Base-by-base conservation (phyloP, 37 sponge, comb jelly and placozoan species). In the Hormiphora californensis region DNA sequence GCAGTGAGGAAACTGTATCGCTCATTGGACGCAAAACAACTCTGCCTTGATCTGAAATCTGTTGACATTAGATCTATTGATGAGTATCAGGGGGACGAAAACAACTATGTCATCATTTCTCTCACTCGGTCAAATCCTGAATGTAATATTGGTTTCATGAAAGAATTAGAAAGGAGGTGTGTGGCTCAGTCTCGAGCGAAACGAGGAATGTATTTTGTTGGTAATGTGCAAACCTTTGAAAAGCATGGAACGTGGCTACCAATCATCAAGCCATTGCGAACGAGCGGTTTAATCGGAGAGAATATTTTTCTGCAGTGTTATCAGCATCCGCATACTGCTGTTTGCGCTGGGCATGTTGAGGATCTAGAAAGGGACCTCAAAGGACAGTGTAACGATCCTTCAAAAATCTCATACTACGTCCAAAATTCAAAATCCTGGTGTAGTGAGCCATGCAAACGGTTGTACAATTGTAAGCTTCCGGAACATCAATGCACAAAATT, bases 81-180 rank as follows among this genome's bases (percentile, higher is more conserved):
- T 88, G 91, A 91, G 33, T 95, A 90, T 55, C 96, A 95, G 63
- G 96, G 96, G 12, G 96, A 95, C 54, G 96, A 95, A 62, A 95
- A 95, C 53, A 87, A 88, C 7, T 91, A 93, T 17, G 85, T 95
- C 9, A 81, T 95, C 0, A 54, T 95, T 21, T 93, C 94, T 0
- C 89, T 95, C 0, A 91, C 91, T 0, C 88, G 96, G 0, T 92
- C 92, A 43, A 94, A 94, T 61, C 25, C 44, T 15, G 91, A 90
- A 21, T 61, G 61, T 0, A 91, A 88, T 0, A 92, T 94, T 54
- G 97, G 97, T 15, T 96, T 94, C 57, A 49, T 94, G 25, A 78
- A 61, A 34, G 86, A 87, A 55, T 69, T 65, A 12, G 92, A 96
- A 32, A 87, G 97, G 0, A 51, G 92, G 0, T 96, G 97, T 88